Evolutionary conservation across 1,140 invertebrate species (phyloP), one percentile per base, ranked within the genome.

Genomic region (Drosophila jambulina): DNA sequence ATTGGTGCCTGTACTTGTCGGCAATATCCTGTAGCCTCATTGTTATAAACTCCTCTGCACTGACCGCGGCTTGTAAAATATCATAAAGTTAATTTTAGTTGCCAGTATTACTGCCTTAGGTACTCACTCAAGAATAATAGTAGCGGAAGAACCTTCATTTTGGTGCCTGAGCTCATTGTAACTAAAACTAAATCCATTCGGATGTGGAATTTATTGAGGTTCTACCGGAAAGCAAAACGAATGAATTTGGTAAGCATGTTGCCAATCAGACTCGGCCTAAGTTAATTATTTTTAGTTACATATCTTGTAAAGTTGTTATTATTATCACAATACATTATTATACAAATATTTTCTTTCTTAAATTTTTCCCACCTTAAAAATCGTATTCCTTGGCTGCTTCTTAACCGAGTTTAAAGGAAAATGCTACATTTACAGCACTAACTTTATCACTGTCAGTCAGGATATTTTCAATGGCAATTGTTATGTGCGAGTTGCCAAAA

Each of bases 381-480:
- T 36, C 27, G 27, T n/a, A 27, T 27, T n/a, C n/a, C 27, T 27
- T 27, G 3, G 27, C 27, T 27, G 3, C 6, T 27, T 27, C 27
- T 27, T 6, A 27, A 32, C 32, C 7, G 10, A 42, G 19, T 25
- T 40, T 40, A 13, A 57, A 25, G 25, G 23, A 42, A 40, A 42
- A 13, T 15, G 19, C 23, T 15, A 36, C 32, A 45, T 63, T 46
- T 64, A 13, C 5, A 15, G 38, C 12, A 21, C 19, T 17, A 34
- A 46, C 61, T 67, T 46, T 34, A 64, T 38, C 17, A 27, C 32
- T 45, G 60, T 60, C 32, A 34, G 59, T 36, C 60, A 48, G 60
- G 36, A 36, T 49, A 75, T 64, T 56, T 75, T 75, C 71, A 56
- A 63, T 75, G 51, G 72, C 74, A 76, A 77, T 77, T 76, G 54